A percentile compares a stretch with the other conserved stretches of the same genome.
Conservation (phyloP, 2,113 vertebrate species). For the Scomber japonicus region DNA sequence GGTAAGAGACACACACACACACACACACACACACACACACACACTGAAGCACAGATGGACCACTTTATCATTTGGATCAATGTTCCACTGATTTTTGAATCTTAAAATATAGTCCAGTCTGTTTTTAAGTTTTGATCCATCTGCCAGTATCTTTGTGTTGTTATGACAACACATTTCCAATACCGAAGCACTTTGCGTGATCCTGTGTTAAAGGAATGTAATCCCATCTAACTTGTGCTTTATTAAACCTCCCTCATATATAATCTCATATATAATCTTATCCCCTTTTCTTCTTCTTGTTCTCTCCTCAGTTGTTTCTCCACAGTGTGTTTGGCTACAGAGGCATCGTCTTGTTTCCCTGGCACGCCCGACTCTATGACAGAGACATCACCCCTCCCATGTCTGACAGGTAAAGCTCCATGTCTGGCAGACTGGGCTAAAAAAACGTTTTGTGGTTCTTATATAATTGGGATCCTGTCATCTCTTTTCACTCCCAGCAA, state of each 20-base stretch:
- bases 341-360: constrained; percentile 96
- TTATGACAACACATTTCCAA: constrained; percentile 7
- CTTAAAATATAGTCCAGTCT: not conserved
- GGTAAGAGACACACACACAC: constrained; percentile 79
- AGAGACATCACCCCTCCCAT: constrained; percentile 92
- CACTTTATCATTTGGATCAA: not conserved
- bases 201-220: constrained; percentile 41
- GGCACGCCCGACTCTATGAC: constrained; percentile 98
- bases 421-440: not conserved
- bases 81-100: not conserved
- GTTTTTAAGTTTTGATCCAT: constrained; percentile 16
- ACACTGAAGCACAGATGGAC: not conserved
- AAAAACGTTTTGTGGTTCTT: not conserved
- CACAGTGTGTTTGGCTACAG: constrained; percentile 98
- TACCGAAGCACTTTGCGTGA: not conserved
- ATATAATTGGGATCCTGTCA: not conserved
- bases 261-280: constrained; percentile 42
- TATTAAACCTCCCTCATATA: constrained; percentile 9
- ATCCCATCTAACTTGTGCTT: constrained; percentile 35
- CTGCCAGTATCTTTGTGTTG: not conserved
- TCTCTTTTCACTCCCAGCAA: constrained; percentile 69
- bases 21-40: not conserved
- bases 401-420: constrained; percentile 88
- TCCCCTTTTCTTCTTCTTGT: constrained; percentile 27
- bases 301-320: constrained; percentile 91